Evolutionary conservation across 2,113 vertebrate genomes (phyloP).

Genomic region (Maccullochella peelii): DNA sequence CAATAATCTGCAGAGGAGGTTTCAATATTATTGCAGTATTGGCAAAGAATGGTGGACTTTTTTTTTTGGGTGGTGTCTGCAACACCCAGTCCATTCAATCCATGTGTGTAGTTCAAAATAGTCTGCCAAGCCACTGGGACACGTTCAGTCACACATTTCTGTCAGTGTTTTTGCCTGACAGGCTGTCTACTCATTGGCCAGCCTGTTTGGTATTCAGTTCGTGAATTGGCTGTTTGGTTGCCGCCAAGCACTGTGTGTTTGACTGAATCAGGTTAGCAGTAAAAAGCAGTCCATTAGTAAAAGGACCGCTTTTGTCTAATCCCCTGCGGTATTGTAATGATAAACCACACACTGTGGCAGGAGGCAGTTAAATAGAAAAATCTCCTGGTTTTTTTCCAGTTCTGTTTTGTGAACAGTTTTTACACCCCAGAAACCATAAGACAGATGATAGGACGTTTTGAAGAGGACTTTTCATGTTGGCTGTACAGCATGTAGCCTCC

Average conservation of each 20-base stretch:
- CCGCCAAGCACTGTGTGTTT: conserved; percentile 47
- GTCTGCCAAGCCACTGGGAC: conserved; percentile 24
- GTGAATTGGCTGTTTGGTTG: conserved; percentile 51
- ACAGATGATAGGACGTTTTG: background rate
- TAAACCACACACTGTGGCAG: conserved; percentile 21
- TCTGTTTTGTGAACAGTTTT: background rate
- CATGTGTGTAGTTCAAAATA: background rate
- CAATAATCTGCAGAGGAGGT: background rate
- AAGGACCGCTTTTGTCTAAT: conserved; percentile 30
- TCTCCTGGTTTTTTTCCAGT: background rate
- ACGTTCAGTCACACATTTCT: conserved; percentile 16
- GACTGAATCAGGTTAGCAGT: conserved; percentile 63
- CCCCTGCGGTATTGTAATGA: conserved; percentile 32
- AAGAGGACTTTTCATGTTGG: background rate
- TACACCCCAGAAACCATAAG: background rate
- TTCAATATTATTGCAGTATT: background rate
- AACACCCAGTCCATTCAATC: background rate
- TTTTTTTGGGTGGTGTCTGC: background rate
- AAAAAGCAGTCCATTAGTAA: conserved; percentile 48
- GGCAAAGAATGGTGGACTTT: background rate
- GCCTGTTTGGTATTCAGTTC: conserved; percentile 60
- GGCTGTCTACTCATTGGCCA: conserved; percentile 25
- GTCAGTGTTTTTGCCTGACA: conserved; percentile 33
- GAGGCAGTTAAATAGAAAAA: background rate
- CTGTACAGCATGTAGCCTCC: background rate